Evolutionary conservation across 53 echinoderm and acorn worm species (phyloP).

Genomic region (Apostichopus leukothele): DNA sequence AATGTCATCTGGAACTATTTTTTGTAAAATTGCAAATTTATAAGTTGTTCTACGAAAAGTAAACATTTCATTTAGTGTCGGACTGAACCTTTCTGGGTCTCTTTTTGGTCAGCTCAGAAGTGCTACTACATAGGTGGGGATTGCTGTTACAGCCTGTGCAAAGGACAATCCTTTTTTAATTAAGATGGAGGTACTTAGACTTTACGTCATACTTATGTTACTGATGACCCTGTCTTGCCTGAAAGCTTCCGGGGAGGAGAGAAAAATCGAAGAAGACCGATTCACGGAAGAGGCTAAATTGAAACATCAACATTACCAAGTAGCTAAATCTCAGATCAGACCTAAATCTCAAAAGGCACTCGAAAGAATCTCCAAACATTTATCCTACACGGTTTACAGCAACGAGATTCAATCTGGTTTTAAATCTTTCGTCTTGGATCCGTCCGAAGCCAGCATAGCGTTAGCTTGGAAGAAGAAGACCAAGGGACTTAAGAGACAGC

Average conservation of each 20-base stretch:
- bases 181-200: background rate
- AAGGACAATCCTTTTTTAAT: background rate
- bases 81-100: too few relatives aligned
- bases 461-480: conserved; percentile 31
- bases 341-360: background rate
- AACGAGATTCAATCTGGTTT: background rate
- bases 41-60: too few relatives aligned
- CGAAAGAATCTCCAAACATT: conserved; percentile 20
- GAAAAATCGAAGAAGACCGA: background rate
- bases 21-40: too few relatives aligned
- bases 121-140: too few relatives aligned
- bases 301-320: background rate
- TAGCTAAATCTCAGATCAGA: background rate
- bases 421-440: background rate
- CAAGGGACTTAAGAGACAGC: conserved; percentile 6
- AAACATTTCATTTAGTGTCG: too few relatives aligned
- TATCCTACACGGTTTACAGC: conserved; percentile 35
- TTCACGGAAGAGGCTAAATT: background rate
- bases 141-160: too few relatives aligned
- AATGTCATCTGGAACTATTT: too few relatives aligned
- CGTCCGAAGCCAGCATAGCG: conserved; percentile 6
- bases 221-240: background rate
- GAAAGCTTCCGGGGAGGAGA: background rate
- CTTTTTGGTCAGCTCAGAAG: too few relatives aligned
- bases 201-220: background rate